Conservation (phyloP, 2,113 vertebrate species). For the Marmota flaviventris region DNA sequence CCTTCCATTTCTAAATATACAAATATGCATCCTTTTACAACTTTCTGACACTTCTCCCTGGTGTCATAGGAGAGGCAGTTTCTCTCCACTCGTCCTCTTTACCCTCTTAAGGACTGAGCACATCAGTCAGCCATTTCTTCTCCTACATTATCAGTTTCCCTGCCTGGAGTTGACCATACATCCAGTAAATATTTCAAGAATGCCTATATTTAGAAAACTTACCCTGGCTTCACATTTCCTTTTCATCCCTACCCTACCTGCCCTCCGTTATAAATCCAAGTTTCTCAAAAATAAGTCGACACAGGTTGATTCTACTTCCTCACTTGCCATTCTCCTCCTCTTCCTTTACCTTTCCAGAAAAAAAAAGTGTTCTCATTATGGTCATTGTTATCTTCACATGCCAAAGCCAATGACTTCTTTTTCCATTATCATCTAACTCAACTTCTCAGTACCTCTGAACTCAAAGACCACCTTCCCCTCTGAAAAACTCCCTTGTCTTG, state of each 20-base stretch:
- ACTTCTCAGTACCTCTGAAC: constrained; percentile 14
- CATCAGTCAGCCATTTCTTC: neutral
- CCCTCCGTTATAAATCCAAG: neutral
- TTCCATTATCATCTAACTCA: neutral
- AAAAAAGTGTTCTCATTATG: neutral
- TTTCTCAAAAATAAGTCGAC: neutral
- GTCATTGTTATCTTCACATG: neutral
- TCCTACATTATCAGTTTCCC: neutral
- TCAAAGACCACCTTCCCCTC: neutral
- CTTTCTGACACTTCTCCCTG: neutral
- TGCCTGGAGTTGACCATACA: neutral
- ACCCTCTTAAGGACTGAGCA: neutral
- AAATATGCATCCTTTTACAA: neutral
- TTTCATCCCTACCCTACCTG: neutral
- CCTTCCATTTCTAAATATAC: neutral
- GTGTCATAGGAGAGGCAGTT: neutral
- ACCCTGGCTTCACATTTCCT: neutral
- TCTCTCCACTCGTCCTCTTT: neutral
- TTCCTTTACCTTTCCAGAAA: neutral
- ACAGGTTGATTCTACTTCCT: neutral
- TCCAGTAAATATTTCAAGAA: neutral
- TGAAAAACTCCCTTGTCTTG: neutral
- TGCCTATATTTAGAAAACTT: neutral
- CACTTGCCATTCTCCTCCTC: neutral
- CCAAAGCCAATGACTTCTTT: neutral